Base-by-base conservation (phyloP, 2,888 invertebrate genomes). In the Macrophya annulata region DNA sequence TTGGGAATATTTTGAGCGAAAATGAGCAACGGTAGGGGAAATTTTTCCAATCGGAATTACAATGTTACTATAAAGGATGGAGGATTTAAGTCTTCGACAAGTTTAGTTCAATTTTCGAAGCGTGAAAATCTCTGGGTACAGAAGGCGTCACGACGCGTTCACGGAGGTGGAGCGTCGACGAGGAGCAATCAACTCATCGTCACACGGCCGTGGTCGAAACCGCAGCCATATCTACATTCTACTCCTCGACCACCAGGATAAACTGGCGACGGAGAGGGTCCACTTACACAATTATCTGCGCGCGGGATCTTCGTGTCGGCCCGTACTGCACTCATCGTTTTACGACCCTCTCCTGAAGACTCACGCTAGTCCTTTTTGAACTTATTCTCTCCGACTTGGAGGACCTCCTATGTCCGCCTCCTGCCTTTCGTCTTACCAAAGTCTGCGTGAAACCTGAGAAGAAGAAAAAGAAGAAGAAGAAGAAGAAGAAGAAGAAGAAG, bases 281-380 rank as follows among this genome's bases (percentile, higher is more conserved):
- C 91, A 90, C 91, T 91, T 91, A 91, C 89, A 90, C 90, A 90
- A 91, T 91, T 91, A 91, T 91, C 91, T 90, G 86, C 89, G 88
- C 90, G 89, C 89, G 89, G 89, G 89, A 91, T 91, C 91, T 91
- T 87, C 89, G 89, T 88, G 88, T 88, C 88, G 87, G 87, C 87
- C 87, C 86, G 88, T 45, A 43, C 48, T 76, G 68, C 84, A 85
- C 90, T 90, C 90, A 88, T 89, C 89, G 87, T 91, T 92, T 92
- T 91, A 92, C 89, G 90, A 87, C 91, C 87, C 89, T 89, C 87
- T 86, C 86, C 86, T 84, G 59, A 86, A 31, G 37, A 55, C 84
- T 86, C 87, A 87, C 86, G 88, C 85, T 76, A 25, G 37, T 77
- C 77, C 77, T 51, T 81, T 79, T 81, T 43, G 40, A 81, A 62